These are phyloP conservation scores for Mesorhabditis sp. DNA, from an alignment of 2,888 invertebrate species.

Conservation along the genomic window DNA sequence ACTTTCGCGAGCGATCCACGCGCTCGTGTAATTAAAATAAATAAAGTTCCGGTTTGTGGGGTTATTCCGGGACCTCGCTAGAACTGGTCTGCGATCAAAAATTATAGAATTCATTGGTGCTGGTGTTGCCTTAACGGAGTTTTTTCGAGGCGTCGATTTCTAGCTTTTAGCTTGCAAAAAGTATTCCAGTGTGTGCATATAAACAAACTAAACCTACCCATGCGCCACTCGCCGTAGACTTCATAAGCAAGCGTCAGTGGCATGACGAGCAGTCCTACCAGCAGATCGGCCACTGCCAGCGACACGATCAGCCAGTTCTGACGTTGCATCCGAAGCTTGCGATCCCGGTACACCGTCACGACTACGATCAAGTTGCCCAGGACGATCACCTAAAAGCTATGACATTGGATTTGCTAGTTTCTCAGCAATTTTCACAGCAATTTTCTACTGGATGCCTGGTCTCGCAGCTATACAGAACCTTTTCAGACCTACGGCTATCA, in stretches of 20 bases:
- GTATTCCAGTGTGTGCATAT: too few species aligned
- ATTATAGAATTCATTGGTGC: too few species aligned
- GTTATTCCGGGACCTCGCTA: too few species aligned
- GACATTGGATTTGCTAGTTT: background rate
- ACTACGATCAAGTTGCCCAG: conserved; percentile 55
- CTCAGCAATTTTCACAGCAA: background rate
- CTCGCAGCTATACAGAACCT: background rate
- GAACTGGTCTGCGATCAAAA: too few species aligned
- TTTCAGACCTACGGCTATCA: background rate
- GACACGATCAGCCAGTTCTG: conserved; percentile 63
- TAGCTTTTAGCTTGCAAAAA: too few species aligned
- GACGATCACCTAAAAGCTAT: conserved; percentile 50
- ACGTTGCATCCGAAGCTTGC: conserved; percentile 57
- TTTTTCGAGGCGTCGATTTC: too few species aligned
- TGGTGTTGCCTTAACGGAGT: too few species aligned
- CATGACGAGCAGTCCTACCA: conserved; percentile 61
- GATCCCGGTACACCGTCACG: conserved; percentile 53
- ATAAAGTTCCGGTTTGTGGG: too few species aligned
- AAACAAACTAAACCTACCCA: conserved; percentile 54
- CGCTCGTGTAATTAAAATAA: too few species aligned
- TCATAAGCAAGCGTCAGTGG: conserved; percentile 63
- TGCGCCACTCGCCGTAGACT: conserved; percentile 62
- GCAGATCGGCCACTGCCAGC: conserved; percentile 58
- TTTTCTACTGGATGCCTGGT: background rate
- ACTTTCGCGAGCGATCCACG: too few species aligned